phyloP scores from a whole-genome alignment of 1,140 invertebrate genomes.

The Drosophila ogumai region DNA sequence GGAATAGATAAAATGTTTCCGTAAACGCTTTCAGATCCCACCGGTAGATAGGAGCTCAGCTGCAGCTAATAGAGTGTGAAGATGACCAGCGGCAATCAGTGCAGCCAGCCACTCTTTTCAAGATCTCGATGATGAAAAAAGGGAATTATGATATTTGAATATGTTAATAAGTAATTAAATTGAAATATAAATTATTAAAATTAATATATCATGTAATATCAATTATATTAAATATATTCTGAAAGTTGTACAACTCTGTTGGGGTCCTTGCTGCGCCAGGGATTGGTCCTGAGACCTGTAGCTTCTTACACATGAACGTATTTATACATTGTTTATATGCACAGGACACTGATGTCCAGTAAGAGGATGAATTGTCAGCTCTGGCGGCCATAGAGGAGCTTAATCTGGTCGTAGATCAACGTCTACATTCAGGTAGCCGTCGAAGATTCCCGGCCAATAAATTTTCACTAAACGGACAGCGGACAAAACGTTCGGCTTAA shows the following conservation, averaged over 20 bases:
- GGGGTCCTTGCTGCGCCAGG: too few species aligned
- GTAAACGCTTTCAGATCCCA: conserved; percentile 62
- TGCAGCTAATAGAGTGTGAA: conserved; percentile 78
- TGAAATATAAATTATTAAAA: background rate
- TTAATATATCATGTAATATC: background rate
- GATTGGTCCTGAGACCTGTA: too few species aligned
- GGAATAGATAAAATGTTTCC: conserved; percentile 77
- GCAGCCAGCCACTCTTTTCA: background rate
- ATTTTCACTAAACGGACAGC: conserved; percentile 69
- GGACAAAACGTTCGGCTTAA: conserved; percentile 75
- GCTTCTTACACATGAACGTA: too few species aligned
- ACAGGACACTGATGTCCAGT: background rate
- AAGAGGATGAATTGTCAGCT: background rate
- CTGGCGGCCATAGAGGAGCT: conserved; percentile 14
- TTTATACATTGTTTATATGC: too few species aligned
- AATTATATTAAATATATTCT: background rate
- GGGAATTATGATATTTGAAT: background rate
- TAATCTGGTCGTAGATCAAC: conserved; percentile 44
- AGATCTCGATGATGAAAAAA: background rate
- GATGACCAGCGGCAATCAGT: conserved; percentile 25
- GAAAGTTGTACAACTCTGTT: too few species aligned
- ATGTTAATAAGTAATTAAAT: background rate
- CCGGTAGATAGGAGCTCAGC: conserved; percentile 42
- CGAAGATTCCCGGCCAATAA: conserved; percentile 60
- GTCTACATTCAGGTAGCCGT: conserved; percentile 60